A percentile compares a stretch with the other conserved stretches of the same genome.
Conservation (phyloP, 2,113 vertebrate species). For the Peromyscus polionotus region DNA sequence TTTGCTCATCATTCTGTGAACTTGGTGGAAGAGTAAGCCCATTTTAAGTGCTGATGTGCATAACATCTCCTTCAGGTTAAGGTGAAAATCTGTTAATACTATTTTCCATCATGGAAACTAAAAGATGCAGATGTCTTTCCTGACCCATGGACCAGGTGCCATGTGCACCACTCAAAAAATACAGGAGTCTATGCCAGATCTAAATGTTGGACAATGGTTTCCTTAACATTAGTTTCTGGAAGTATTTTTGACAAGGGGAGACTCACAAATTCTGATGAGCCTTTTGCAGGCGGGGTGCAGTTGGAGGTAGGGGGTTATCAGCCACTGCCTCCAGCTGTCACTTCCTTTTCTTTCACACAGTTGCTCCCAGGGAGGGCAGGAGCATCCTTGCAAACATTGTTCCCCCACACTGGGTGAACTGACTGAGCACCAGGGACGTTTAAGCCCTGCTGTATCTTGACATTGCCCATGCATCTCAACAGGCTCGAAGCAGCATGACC, state of each 20-base stretch:
- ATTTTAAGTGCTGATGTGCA: not conserved
- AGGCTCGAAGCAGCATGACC: conserved; percentile 50
- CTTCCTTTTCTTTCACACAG: conserved; percentile 49
- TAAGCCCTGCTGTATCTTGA: conserved; percentile 65
- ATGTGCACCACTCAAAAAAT: not conserved
- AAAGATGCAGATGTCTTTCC: not conserved
- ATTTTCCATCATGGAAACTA: not conserved
- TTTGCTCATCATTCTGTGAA: not conserved
- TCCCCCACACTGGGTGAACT: conserved; percentile 61
- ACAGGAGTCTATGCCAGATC: fast-evolving
- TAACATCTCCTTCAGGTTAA: not conserved
- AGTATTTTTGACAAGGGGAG: not conserved
- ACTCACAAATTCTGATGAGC: not conserved
- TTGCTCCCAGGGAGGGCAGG: conserved; percentile 76
- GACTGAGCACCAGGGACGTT: conserved; percentile 75
- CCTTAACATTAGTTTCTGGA: no score
- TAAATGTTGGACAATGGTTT: not conserved
- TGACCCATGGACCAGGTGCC: not conserved
- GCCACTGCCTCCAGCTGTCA: not conserved
- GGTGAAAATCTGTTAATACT: not conserved
- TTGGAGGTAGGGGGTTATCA: not conserved
- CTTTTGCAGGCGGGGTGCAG: not conserved
- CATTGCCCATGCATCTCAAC: conserved; percentile 14
- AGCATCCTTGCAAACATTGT: conserved; percentile 75
- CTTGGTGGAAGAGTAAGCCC: not conserved